Conservation (phyloP, 53 echinoderm and acorn worm species). For the Temnopleurus reevesii region DNA sequence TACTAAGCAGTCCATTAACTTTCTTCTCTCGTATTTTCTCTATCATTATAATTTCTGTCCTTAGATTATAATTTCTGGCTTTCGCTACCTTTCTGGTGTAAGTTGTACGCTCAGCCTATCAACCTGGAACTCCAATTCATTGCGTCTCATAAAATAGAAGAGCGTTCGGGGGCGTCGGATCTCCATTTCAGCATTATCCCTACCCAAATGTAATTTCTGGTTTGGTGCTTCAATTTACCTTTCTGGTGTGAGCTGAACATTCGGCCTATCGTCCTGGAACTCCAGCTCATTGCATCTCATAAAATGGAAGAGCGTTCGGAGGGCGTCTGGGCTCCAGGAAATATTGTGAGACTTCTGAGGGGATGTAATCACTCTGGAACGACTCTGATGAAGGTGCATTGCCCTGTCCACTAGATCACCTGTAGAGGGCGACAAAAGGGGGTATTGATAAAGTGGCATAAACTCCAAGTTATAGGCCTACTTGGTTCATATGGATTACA, state of each 20-base stretch:
- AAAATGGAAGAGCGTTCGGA: constrained; percentile 81
- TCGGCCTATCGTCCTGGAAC: constrained; percentile 69
- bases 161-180: too few species aligned
- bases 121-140: constrained; percentile 81
- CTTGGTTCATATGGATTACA: too few species aligned
- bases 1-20: too few species aligned
- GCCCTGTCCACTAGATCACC: constrained; percentile 93
- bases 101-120: constrained; percentile 76
- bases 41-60: too few species aligned
- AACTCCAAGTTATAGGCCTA: too few species aligned
- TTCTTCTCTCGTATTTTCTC: too few species aligned
- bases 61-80: too few species aligned
- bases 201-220: too few species aligned
- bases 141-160: too few species aligned
- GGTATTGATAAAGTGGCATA: too few species aligned
- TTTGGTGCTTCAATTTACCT: too few species aligned
- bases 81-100: constrained; percentile 96
- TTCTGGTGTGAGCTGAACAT: constrained; percentile 85
- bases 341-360: constrained; percentile 63
- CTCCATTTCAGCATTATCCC: too few species aligned
- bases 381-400: constrained; percentile 86
- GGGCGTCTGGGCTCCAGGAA: constrained; percentile 83
- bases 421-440: background rate
- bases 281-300: constrained; percentile 92
- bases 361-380: constrained; percentile 57